These are phyloP conservation scores for Bergia puertoricense DNA, from an alignment of 92 coral and sea anemone genomes.

Conservation along the genomic window DNA sequence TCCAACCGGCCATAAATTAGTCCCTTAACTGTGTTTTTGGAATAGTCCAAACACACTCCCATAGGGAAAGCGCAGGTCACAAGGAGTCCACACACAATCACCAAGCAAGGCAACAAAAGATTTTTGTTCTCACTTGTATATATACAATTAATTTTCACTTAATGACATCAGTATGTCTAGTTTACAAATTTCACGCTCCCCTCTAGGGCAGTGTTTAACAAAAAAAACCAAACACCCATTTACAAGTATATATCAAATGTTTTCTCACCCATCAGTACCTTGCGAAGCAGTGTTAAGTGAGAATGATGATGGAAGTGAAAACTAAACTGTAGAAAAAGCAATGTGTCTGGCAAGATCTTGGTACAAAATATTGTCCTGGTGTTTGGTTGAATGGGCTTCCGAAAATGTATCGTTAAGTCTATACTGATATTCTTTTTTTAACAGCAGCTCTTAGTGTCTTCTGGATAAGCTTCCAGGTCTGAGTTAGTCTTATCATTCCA, in stretches of 20 bases:
- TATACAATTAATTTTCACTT: conserved; percentile 31
- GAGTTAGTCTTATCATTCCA: not conserved
- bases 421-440: not conserved
- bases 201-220: not conserved
- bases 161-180: conserved; percentile 16
- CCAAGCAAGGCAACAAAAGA: not conserved
- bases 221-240: not conserved
- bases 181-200: conserved; percentile 22
- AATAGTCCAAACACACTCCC: too few species aligned
- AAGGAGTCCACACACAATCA: not conserved
- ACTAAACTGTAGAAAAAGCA: conserved; percentile 23
- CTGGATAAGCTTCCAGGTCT: not conserved
- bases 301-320: not conserved
- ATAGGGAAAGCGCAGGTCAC: too few species aligned
- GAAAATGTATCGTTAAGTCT: not conserved
- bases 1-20: too few species aligned
- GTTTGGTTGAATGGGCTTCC: not conserved
- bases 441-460: not conserved
- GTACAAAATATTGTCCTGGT: conserved; percentile 29
- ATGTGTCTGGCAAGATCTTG: not conserved
- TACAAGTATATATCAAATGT: not conserved
- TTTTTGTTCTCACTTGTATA: conserved; percentile 20
- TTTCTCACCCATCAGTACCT: not conserved
- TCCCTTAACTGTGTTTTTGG: too few species aligned
- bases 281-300: conserved; percentile 3